Evolutionary conservation across 2,113 vertebrate genomes (phyloP).

Genomic region (Oplegnathus fasciatus): DNA sequence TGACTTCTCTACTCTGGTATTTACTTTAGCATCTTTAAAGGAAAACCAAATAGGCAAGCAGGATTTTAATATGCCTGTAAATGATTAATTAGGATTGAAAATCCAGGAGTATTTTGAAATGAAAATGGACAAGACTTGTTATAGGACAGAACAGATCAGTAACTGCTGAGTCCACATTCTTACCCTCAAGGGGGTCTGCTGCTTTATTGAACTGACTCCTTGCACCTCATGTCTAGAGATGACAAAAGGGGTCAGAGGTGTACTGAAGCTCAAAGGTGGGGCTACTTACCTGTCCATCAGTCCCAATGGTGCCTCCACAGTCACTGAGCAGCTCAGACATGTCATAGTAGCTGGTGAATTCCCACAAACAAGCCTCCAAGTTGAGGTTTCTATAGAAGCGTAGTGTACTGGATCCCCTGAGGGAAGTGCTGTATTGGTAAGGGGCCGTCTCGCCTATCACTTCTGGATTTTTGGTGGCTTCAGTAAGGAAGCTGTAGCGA

Average conservation of each 20-base stretch:
- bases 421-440: slow-evolving; percentile 89
- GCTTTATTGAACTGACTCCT: slow-evolving; percentile 23
- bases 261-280: slow-evolving; percentile 41
- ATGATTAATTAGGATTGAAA: slow-evolving; percentile 45
- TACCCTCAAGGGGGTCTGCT: not conserved
- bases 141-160: not conserved
- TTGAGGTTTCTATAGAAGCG: slow-evolving; percentile 95
- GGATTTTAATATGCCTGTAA: slow-evolving; percentile 41
- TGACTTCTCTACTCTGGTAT: slow-evolving; percentile 16
- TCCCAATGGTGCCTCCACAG: slow-evolving; percentile 87
- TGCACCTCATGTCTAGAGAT: slow-evolving; percentile 28
- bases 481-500: slow-evolving; percentile 91
- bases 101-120: slow-evolving; percentile 4
- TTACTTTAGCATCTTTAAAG: slow-evolving; percentile 42
- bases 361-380: slow-evolving; percentile 95
- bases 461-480: slow-evolving; percentile 87
- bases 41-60: slow-evolving; percentile 35
- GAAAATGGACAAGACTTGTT: slow-evolving; percentile 14
- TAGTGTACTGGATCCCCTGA: slow-evolving; percentile 88
- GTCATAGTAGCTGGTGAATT: slow-evolving; percentile 94
- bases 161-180: slow-evolving; percentile 41
- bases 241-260: slow-evolving; percentile 63
- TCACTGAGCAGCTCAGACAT: slow-evolving; percentile 96
- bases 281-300: slow-evolving; percentile 91
- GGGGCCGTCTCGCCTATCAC: slow-evolving; percentile 89